These are phyloP conservation scores for Labrus mixtus DNA, from an alignment of 2,113 vertebrate species.

Conservation along the genomic window DNA sequence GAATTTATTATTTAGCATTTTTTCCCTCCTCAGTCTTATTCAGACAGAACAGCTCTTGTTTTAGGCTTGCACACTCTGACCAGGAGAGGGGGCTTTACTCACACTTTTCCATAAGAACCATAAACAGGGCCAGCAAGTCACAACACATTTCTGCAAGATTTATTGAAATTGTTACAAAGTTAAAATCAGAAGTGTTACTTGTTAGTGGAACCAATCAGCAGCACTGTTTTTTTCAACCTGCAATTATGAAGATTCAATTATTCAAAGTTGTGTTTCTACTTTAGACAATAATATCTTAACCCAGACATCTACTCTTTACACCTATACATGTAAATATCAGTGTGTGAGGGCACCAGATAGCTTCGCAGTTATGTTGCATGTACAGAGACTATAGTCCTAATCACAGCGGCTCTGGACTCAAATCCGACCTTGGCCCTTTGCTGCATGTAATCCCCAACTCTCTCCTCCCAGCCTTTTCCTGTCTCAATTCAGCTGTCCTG, in stretches of 20 bases:
- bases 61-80: slow-evolving; percentile 18
- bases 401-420: too few relatives aligned
- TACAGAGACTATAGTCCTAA: too few relatives aligned
- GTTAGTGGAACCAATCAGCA: background rate
- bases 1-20: background rate
- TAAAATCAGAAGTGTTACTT: background rate
- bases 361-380: too few relatives aligned
- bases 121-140: background rate
- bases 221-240: too few relatives aligned
- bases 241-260: too few relatives aligned
- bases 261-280: background rate
- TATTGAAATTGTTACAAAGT: background rate
- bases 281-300: background rate
- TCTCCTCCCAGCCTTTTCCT: too few relatives aligned
- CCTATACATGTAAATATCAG: background rate
- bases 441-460: too few relatives aligned
- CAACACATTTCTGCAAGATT: background rate
- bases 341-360: background rate
- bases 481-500: too few relatives aligned
- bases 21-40: background rate
- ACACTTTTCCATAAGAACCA: slow-evolving; percentile 31
- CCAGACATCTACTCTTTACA: background rate
- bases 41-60: slow-evolving; percentile 10
- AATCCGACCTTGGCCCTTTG: too few relatives aligned
- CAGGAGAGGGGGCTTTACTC: slow-evolving; percentile 72